phyloP scores from a whole-genome alignment of 2,888 invertebrate species.

The Pollenia angustigena region DNA sequence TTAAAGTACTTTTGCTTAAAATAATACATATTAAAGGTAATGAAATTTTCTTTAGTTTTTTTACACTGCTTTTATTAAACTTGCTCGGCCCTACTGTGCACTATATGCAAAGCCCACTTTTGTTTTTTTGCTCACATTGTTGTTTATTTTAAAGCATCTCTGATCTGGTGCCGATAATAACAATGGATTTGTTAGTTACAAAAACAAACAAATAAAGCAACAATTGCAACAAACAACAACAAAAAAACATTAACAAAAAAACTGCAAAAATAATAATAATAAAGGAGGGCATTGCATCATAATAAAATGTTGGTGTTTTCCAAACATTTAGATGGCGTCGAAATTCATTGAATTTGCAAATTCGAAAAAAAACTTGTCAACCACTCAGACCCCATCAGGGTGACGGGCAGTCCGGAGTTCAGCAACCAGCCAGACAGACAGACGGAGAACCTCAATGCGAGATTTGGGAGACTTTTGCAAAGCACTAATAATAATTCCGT shows the following conservation, averaged over 20 bases:
- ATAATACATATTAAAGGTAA: too few species aligned
- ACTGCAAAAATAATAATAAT: slow-evolving; percentile 25
- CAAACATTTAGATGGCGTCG: slow-evolving; percentile 55
- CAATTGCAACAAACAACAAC: slow-evolving; percentile 12
- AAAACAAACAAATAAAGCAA: slow-evolving; percentile 30
- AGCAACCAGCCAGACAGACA: neutral
- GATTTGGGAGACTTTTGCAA: slow-evolving; percentile 34
- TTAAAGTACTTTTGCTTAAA: too few species aligned
- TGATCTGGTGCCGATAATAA: slow-evolving; percentile 68
- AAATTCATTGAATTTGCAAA: slow-evolving; percentile 59
- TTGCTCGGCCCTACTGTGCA: slow-evolving; percentile 27
- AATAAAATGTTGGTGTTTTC: slow-evolving; percentile 62
- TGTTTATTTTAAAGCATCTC: slow-evolving; percentile 53
- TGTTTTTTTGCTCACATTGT: slow-evolving; percentile 22
- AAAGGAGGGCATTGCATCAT: slow-evolving; percentile 65
- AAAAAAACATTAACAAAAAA: too few species aligned
- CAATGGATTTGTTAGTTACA: slow-evolving; percentile 57
- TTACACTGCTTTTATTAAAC: neutral
- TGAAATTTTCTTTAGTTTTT: too few species aligned
- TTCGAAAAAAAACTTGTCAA: slow-evolving; percentile 52
- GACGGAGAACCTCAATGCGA: slow-evolving; percentile 22
- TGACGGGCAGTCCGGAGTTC: slow-evolving; percentile 10
- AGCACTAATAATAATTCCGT: slow-evolving; percentile 21
- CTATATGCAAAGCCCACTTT: slow-evolving; percentile 5
- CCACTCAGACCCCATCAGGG: slow-evolving; percentile 35